phyloP scores from a whole-genome alignment of 2,113 vertebrate genomes.

The Carassius auratus region DNA sequence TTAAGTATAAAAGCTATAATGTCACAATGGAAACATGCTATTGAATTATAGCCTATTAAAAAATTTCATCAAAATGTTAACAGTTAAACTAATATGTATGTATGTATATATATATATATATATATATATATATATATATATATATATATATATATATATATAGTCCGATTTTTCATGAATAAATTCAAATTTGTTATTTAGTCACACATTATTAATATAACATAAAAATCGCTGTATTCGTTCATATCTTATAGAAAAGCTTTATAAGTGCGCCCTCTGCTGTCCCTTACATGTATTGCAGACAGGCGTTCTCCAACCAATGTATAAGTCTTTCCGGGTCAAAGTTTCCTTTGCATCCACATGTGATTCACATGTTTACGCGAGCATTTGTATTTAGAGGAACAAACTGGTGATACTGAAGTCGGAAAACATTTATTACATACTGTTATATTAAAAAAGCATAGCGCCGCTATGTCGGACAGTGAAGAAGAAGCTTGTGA shows the following conservation, averaged over 20 bases:
- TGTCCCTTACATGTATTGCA: background rate
- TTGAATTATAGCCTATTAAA: background rate
- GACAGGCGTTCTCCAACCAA: background rate
- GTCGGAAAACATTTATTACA: background rate
- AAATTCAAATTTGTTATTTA: background rate
- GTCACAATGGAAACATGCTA: no score
- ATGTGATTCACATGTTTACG: slow-evolving; percentile 23
- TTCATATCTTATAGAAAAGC: no score
- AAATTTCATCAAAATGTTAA: background rate
- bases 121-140: no score
- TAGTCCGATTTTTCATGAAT: no score
- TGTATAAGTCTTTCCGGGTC: slow-evolving; percentile 42
- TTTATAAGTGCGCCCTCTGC: slow-evolving; percentile 36
- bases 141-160: no score
- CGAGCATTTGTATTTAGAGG: background rate
- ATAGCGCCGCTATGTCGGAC: background rate
- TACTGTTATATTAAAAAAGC: background rate
- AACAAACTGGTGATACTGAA: background rate
- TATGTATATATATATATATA: no score
- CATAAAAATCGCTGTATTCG: background rate
- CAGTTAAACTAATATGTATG: no score
- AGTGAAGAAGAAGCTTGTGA: background rate
- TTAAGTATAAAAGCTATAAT: no score
- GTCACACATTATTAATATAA: no score
- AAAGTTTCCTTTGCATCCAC: slow-evolving; percentile 14